Base-by-base conservation (phyloP, 2,888 invertebrate genomes). In the Diaphora mendica region DNA sequence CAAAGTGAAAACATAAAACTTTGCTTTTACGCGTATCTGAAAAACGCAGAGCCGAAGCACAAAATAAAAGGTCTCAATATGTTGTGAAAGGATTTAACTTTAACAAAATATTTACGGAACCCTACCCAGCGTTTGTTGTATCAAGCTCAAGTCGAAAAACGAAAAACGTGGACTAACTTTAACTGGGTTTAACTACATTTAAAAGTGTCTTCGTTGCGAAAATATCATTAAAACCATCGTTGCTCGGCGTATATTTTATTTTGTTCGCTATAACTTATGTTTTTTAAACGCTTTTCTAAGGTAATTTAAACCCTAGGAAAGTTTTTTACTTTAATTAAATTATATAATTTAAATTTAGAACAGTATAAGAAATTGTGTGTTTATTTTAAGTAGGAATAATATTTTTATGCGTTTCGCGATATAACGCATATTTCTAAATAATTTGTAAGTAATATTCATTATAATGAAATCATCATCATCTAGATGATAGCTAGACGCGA, bases 171-270 rank as follows among this genome's bases (percentile, higher is more conserved):
- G 71, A 70, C 68, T 66, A 74, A 81, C 76, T 78, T 82, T 64
- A 79, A 83, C 81, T 79, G 70, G 42, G 75, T 81, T 81, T 83
- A 81, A 78, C 76, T 81, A 78, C 73, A 71, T 83, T 82, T 82
- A 81, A 83, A 81, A 83, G 72, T 75, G 83, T 81, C 74, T 83
- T 77, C 65, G 66, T 30, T 66, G 73, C 65, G 71, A 64, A 77
- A 82, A 78, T 77, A 76, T 73, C 66, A 68, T 79, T 77, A 77
- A 73, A 13, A 64, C 59, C 75, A 74, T 81, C 74, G 71, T 64
- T 73, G n/a, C 64, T 71, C 72, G n/a, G 48, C 62, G 48, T 74
- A 39, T 74, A 76, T 67, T 76, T 75, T 68, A 69, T 55, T 66
- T 71, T 76, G 65, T 73, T 35, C 55, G 68, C 20, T 59, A 65